Base-by-base conservation (phyloP, 2,797 vertebrate species). In the Lophius americanus region DNA sequence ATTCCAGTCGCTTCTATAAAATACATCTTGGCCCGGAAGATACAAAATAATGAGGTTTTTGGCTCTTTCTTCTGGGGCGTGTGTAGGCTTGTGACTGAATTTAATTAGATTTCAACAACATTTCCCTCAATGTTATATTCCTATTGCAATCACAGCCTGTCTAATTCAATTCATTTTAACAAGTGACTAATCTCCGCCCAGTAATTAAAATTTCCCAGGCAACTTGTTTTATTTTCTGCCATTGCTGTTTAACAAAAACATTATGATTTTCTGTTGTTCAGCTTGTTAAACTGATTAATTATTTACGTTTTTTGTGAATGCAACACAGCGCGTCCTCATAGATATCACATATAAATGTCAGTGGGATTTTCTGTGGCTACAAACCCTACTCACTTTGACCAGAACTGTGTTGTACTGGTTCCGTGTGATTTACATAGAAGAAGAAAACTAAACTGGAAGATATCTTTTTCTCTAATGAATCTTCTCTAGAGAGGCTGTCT, bases 401-500 rank as follows among this genome's bases (percentile, higher is more conserved):
- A 39, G 35, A 32, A 11, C 49, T 49, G 51, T 7, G 14, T 38
- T 68, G 57, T 39, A 55, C 57, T 58, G 60, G 12, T n/a, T 64
- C 13, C n/a, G n/a, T 67, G 55, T 66, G 48, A 79, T 75, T 52
- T 62, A 46, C 52, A 59, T 46, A 41, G 32, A 65, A 33, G 41
- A 37, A 68, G 72, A 70, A 37, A 5, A 54, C 5, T 70, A 58
- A 46, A 60, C 52, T 51, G 46, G 70, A 74, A 51, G 12, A 55
- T 73, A 41, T 82, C 43, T 76, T 79, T 77, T 52, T 51, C 70
- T 78, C 32, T 72, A 82, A 82, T 79, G 76, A 84, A 83, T 47
- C 72, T 57, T 75, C 76, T 76, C 59, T 12, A 43, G 61, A 70
- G 74, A 68, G 55, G 70, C 23, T 56, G 64, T 81, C 61, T 75